Conservation (phyloP, 30 jellyfish, hydroid and myxozoan species). For the Aurelia aurita complex sp. Pacific region DNA sequence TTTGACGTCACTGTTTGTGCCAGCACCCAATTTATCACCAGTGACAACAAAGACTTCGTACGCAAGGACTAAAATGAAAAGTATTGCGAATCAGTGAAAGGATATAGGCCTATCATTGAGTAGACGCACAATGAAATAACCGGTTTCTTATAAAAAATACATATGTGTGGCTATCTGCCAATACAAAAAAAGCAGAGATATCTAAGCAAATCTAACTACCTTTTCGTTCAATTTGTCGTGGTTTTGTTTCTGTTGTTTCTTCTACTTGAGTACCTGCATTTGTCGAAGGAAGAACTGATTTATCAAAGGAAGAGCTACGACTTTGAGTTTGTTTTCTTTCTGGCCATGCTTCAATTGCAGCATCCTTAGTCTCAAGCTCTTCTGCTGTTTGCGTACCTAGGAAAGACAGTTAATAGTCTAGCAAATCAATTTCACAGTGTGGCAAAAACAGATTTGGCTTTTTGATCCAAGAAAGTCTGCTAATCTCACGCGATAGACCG, state of each 20-base stretch:
- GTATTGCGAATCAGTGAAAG: background rate
- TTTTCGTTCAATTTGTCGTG: constrained; percentile 24
- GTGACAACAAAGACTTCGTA: constrained; percentile 92
- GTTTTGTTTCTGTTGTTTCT: constrained; percentile 34
- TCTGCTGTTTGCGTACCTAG: constrained; percentile 51
- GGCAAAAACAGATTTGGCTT: no score
- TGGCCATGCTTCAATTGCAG: background rate
- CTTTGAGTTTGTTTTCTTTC: background rate
- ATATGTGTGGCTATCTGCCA: no score
- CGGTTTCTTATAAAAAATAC: no score
- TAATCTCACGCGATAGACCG: no score
- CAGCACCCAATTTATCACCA: constrained; percentile 93
- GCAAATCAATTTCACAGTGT: no score
- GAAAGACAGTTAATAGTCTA: background rate
- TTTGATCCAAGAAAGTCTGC: no score
- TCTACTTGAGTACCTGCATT: constrained; percentile 17
- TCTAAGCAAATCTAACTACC: constrained; percentile 1
- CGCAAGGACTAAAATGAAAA: constrained; percentile 62
- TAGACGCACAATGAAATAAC: no score
- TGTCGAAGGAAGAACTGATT: background rate
- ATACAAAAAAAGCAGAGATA: no score
- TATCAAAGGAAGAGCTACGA: background rate
- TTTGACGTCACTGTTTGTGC: constrained; percentile 89
- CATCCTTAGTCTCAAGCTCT: background rate
- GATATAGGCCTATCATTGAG: no score